Conservation (phyloP, 2,888 invertebrate genomes). For the Linyphia triangularis region DNA sequence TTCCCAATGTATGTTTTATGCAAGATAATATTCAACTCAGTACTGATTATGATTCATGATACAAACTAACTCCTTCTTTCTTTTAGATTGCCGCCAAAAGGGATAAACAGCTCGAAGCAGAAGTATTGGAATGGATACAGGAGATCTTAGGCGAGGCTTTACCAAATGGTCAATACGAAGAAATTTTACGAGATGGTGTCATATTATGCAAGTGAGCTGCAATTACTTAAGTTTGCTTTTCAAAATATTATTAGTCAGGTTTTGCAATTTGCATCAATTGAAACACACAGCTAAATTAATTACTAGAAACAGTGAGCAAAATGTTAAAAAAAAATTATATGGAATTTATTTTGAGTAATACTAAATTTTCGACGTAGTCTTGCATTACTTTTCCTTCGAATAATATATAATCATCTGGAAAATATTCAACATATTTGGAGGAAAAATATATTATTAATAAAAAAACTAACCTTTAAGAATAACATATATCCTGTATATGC, state of each 20-base stretch:
- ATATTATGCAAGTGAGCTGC: constrained; percentile 87
- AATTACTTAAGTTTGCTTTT: neutral
- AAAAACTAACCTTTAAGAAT: no score
- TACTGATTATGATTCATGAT: no score
- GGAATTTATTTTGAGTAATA: no score
- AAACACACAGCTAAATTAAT: neutral
- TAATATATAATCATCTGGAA: no score
- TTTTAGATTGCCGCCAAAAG: constrained; percentile 78
- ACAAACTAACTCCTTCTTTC: neutral
- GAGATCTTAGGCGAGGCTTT: constrained; percentile 92
- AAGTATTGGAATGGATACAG: constrained; percentile 94
- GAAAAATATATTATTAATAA: no score
- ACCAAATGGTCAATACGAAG: constrained; percentile 92
- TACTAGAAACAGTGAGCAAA: neutral
- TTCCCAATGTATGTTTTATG: no score
- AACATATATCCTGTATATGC: no score
- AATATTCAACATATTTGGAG: no score
- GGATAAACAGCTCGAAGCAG: constrained; percentile 81
- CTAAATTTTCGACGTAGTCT: no score
- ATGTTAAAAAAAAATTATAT: neutral
- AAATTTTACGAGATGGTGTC: constrained; percentile 92
- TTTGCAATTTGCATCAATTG: neutral
- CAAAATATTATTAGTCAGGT: neutral
- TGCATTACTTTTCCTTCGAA: no score
- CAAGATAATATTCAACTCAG: no score